A percentile compares a stretch with the other conserved stretches of the same genome.
Conservation (phyloP, 1,140 invertebrate genomes). For the Drosophila subobscura region DNA sequence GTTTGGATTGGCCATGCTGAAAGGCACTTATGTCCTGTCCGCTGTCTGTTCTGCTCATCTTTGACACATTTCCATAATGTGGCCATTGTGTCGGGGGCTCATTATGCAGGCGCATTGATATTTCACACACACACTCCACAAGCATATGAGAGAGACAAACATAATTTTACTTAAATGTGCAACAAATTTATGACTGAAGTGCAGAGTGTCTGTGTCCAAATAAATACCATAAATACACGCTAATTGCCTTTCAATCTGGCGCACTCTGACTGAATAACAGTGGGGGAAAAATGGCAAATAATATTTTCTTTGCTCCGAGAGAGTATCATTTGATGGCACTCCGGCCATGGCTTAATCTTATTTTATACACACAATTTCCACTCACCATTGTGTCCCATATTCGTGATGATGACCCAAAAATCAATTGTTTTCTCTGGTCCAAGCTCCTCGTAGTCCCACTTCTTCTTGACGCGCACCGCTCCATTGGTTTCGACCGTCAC, state of each 20-base stretch:
- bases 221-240: constrained; percentile 15
- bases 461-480: constrained; percentile 95
- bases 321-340: too few species aligned
- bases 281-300: neutral
- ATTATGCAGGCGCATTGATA: constrained; percentile 43
- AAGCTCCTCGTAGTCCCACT: constrained; percentile 98
- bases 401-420: constrained; percentile 97
- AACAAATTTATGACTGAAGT: constrained; percentile 42
- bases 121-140: constrained; percentile 11
- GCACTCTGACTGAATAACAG: neutral
- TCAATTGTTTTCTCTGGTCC: constrained; percentile 98
- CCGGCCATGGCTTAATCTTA: too few species aligned
- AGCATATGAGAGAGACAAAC: constrained; percentile 1
- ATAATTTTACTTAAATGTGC: constrained; percentile 40
- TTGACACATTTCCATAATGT: constrained; percentile 25
- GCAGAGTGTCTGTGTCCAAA: constrained; percentile 9
- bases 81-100: constrained; percentile 22
- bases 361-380: constrained; percentile 34
- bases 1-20: too few species aligned
- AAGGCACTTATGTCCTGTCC: constrained; percentile 3
- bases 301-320: neutral
- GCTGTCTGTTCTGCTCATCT: constrained; percentile 7
- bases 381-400: constrained; percentile 93
- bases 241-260: constrained; percentile 25
- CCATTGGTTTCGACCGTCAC: constrained; percentile 96